Conservation (phyloP, 2,113 vertebrate genomes). For the Apteryx owenii region DNA sequence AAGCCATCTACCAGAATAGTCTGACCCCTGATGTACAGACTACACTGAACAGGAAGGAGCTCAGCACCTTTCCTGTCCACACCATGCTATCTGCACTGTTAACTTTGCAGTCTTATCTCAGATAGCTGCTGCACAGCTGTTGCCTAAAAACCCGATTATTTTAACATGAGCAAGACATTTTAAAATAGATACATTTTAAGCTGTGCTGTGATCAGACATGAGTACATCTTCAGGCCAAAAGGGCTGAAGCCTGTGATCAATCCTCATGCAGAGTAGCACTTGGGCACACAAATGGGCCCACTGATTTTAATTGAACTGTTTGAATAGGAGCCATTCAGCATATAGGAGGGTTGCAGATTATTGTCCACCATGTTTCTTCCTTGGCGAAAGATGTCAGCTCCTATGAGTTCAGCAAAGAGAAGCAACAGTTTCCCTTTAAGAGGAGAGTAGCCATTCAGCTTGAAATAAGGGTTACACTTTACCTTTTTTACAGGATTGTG, state of each 20-base stretch:
- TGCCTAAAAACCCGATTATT: background rate
- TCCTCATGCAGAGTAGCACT: background rate
- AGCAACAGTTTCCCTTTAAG: background rate
- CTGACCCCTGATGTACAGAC: background rate
- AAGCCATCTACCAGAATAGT: constrained; percentile 35
- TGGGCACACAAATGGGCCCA: background rate
- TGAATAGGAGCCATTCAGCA: background rate
- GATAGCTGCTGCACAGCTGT: constrained; percentile 40
- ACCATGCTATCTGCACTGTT: background rate
- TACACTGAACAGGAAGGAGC: constrained; percentile 30
- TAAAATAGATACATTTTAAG: background rate
- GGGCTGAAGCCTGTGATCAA: background rate
- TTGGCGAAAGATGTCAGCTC: background rate
- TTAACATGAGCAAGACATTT: background rate
- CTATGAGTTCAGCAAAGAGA: background rate
- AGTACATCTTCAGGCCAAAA: background rate
- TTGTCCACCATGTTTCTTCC: background rate
- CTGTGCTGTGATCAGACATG: background rate
- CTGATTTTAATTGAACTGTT: background rate
- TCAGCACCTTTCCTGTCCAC: constrained; percentile 38
- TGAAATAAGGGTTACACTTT: background rate
- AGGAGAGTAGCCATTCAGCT: background rate
- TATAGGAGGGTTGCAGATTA: background rate
- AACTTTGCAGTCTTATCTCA: constrained; percentile 28
- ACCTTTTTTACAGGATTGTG: background rate